Evolutionary conservation across 2,797 vertebrate species (phyloP).

Genomic region (Acridotheres tristis): DNA sequence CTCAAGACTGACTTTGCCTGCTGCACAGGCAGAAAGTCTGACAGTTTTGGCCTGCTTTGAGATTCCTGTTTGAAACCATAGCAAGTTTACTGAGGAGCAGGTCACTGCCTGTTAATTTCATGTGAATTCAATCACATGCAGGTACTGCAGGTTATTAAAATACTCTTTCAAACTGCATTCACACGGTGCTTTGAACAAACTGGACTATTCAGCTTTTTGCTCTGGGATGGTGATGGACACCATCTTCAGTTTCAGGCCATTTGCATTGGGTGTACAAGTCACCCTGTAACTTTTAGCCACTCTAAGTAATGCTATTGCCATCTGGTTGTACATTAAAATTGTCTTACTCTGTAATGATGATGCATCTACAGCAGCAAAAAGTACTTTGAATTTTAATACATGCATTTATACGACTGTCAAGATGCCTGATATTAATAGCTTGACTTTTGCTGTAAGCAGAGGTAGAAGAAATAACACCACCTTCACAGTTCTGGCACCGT

Average conservation of each 20-base stretch:
- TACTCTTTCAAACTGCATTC: neutral
- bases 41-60: neutral
- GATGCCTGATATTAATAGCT: constrained; percentile 27
- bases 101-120: neutral
- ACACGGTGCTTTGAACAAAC: rapidly evolving
- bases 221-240: neutral
- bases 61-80: neutral
- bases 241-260: neutral
- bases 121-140: neutral
- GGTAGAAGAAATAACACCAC: constrained; percentile 34
- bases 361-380: constrained; percentile 17
- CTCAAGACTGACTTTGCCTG: neutral
- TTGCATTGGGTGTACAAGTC: neutral
- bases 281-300: neutral
- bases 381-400: constrained; percentile 27
- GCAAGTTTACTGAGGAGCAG: neutral
- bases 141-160: neutral
- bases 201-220: neutral
- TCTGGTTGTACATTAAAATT: neutral
- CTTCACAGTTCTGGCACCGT: constrained; percentile 8
- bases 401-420: constrained; percentile 12
- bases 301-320: neutral
- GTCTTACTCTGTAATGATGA: neutral
- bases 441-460: constrained; percentile 43
- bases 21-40: neutral